These are phyloP conservation scores for Hermodice carunculata DNA, from an alignment of 2,888 invertebrate species.

Conservation along the genomic window DNA sequence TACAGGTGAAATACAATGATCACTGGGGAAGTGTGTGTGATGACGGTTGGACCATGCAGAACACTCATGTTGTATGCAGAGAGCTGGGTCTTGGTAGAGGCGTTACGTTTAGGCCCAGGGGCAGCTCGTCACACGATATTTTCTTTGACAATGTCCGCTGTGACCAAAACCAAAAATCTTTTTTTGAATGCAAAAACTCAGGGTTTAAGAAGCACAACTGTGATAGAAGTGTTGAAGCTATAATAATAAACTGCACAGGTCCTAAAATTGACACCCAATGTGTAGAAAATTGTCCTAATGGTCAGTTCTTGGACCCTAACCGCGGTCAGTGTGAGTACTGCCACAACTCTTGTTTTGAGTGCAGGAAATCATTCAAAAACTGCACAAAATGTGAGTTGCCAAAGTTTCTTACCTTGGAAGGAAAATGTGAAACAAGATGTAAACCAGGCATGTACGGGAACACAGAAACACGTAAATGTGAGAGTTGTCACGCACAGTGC, in stretches of 20 bases:
- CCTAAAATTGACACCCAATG: slow-evolving; percentile 6
- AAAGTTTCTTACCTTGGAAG: not conserved
- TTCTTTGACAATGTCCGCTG: slow-evolving; percentile 22
- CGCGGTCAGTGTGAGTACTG: not conserved
- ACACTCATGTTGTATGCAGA: slow-evolving; percentile 25
- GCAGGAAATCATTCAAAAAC: not conserved
- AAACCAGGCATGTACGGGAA: not conserved
- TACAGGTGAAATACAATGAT: slow-evolving; percentile 4
- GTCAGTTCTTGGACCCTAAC: slow-evolving; percentile 12
- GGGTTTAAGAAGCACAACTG: slow-evolving; percentile 15
- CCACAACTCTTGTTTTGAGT: not conserved
- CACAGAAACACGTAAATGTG: slow-evolving; percentile 1
- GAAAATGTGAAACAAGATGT: not conserved
- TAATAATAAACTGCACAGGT: slow-evolving; percentile 24
- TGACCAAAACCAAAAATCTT: slow-evolving; percentile 1
- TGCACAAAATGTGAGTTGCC: slow-evolving; percentile 8
- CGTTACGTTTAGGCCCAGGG: not conserved
- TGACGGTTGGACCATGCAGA: slow-evolving; percentile 20
- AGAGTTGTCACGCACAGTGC: not conserved
- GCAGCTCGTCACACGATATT: slow-evolving; percentile 1
- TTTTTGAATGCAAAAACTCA: slow-evolving; percentile 11
- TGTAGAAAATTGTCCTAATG: slow-evolving; percentile 12
- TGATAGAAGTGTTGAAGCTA: slow-evolving; percentile 16
- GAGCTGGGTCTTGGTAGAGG: slow-evolving; percentile 27
- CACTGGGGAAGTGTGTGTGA: slow-evolving; percentile 26